These are phyloP conservation scores for Dicentrarchus labrax DNA, from an alignment of 2,113 vertebrate genomes.

Conservation along the genomic window DNA sequence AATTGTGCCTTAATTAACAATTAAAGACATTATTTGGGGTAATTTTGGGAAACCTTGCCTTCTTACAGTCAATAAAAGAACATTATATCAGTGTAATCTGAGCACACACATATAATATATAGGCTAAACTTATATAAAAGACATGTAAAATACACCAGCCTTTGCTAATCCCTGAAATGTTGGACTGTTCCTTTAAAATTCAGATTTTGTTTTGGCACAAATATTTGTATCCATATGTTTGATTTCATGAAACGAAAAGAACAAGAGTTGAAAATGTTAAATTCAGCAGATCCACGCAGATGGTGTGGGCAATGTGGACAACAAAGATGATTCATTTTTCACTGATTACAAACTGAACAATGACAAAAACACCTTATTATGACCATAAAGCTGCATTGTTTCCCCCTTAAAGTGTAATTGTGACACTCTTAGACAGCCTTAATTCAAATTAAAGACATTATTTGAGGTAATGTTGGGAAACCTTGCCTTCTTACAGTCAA, in stretches of 20 bases:
- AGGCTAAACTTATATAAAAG: neutral
- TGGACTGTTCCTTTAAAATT: neutral
- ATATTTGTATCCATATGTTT: neutral
- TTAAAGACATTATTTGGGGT: neutral
- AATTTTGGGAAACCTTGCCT: neutral
- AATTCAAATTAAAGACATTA: neutral
- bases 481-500: no score
- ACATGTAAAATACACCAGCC: neutral
- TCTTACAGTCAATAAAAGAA: neutral
- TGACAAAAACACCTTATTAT: conserved; percentile 13
- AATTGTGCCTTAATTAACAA: neutral
- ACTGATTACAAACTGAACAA: conserved; percentile 41
- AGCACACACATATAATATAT: neutral
- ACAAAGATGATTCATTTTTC: conserved; percentile 67
- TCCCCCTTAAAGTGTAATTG: neutral
- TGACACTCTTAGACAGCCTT: neutral
- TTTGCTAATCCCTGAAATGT: neutral
- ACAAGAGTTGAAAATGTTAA: neutral
- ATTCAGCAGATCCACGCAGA: conserved; percentile 53
- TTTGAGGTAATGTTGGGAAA: no score
- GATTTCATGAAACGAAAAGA: neutral
- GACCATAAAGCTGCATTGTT: neutral
- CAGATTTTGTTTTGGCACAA: neutral
- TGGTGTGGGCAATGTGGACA: conserved; percentile 51
- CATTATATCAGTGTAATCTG: neutral